A percentile compares a stretch with the other conserved stretches of the same genome.
These are phyloP conservation scores for Agonopterix heracliana DNA, from an alignment of 2,888 invertebrate genomes.

Conservation along the genomic window DNA sequence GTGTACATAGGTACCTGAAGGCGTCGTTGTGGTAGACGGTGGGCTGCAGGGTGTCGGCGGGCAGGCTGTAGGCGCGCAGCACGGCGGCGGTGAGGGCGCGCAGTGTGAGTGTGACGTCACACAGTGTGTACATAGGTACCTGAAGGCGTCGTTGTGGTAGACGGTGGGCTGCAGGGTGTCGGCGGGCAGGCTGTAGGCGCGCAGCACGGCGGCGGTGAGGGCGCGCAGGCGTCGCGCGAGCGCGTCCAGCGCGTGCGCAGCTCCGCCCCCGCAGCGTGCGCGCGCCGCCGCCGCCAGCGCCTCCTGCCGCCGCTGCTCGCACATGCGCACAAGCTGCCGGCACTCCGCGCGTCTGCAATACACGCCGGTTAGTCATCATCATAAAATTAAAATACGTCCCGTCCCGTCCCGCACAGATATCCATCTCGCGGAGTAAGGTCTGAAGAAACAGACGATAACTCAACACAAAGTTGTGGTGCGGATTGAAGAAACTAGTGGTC, in stretches of 20 bases:
- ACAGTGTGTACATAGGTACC: conserved; percentile 39
- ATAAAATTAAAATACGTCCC: neutral
- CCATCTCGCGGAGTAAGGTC: too few species aligned
- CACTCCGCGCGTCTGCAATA: conserved; percentile 82
- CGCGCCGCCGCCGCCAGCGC: conserved; percentile 41
- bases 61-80: conserved; percentile 83
- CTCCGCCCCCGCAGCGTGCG: conserved; percentile 78
- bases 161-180: conserved; percentile 86
- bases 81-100: conserved; percentile 84
- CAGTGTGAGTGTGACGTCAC: conserved; percentile 47
- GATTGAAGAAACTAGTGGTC: too few species aligned
- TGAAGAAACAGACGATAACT: too few species aligned
- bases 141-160: conserved; percentile 86
- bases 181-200: conserved; percentile 84
- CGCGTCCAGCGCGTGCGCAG: conserved; percentile 74
- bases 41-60: conserved; percentile 85
- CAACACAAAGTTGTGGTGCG: too few species aligned
- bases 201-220: conserved; percentile 82
- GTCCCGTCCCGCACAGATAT: too few species aligned
- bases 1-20: conserved; percentile 75
- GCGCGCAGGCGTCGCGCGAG: conserved; percentile 81
- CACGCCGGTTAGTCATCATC: neutral
- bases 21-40: conserved; percentile 88
- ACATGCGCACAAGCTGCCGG: conserved; percentile 85
- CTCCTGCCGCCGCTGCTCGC: conserved; percentile 84